These are phyloP conservation scores for Leptura quadrifasciata DNA, from an alignment of 2,888 invertebrate genomes.

Conservation along the genomic window DNA sequence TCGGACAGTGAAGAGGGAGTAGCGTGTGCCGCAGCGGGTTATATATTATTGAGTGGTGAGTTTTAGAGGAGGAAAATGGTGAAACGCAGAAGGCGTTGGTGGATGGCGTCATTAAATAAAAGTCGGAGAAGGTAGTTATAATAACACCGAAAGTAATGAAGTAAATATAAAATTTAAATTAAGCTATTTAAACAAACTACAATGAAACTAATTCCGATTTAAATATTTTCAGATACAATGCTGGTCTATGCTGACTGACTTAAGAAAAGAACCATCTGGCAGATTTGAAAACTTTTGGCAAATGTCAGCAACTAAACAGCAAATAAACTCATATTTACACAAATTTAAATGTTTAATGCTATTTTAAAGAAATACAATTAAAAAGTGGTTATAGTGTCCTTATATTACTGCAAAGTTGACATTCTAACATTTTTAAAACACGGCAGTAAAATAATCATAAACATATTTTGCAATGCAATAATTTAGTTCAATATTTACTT, in stretches of 20 bases:
- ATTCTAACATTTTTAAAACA: too few species aligned
- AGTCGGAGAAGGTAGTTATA: slow-evolving; percentile 11
- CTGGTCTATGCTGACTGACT: slow-evolving; percentile 33
- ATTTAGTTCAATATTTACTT: too few species aligned
- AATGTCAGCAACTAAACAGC: slow-evolving; percentile 54
- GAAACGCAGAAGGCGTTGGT: slow-evolving; percentile 17
- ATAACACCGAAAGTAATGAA: not conserved
- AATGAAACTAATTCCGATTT: slow-evolving; percentile 17
- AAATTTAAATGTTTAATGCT: not conserved
- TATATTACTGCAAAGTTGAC: too few species aligned
- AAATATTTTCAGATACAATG: slow-evolving; percentile 38
- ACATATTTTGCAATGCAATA: too few species aligned
- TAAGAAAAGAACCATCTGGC: slow-evolving; percentile 45
- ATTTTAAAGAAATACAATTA: too few species aligned
- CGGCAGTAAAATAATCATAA: too few species aligned
- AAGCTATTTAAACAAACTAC: not conserved
- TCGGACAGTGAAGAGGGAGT: not conserved
- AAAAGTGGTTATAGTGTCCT: not conserved
- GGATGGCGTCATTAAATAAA: slow-evolving; percentile 26
- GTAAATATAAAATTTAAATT: not conserved
- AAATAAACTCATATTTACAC: not conserved
- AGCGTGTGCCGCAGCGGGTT: not conserved
- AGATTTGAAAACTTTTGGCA: slow-evolving; percentile 56
- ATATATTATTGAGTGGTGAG: not conserved
- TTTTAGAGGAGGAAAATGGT: not conserved